phyloP scores from a whole-genome alignment of 2,888 invertebrate species.

The Pandemis corylana region DNA sequence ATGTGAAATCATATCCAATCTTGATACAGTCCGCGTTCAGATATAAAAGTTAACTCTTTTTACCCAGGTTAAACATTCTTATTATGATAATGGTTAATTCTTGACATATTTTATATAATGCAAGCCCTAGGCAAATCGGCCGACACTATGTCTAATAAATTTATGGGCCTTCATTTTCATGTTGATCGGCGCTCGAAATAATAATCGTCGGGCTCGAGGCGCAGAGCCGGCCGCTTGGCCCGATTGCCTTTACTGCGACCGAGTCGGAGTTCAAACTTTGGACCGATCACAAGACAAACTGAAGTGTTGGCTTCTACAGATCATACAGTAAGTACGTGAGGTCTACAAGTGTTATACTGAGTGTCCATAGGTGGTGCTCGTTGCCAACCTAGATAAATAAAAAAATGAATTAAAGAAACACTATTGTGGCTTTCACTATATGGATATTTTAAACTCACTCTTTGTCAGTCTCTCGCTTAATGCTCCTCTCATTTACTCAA shows the following conservation, averaged over 20 bases:
- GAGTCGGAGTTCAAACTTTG: conserved; percentile 37
- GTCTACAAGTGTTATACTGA: no score
- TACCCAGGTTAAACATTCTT: conserved; percentile 70
- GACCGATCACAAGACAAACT: not conserved
- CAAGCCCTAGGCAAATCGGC: conserved; percentile 75
- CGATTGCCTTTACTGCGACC: conserved; percentile 44
- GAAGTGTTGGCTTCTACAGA: not conserved
- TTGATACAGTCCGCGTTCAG: conserved; percentile 59
- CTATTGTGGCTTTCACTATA: no score
- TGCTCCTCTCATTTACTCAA: no score
- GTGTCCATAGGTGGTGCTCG: no score
- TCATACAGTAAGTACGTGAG: no score
- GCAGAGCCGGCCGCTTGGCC: conserved; percentile 64
- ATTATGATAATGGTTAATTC: conserved; percentile 82
- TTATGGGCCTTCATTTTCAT: conserved; percentile 83
- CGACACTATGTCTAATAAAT: conserved; percentile 85
- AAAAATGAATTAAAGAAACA: no score
- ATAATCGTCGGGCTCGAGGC: conserved; percentile 81
- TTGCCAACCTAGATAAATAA: no score
- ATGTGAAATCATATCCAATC: conserved; percentile 47
- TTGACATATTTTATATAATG: conserved; percentile 84
- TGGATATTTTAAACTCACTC: no score
- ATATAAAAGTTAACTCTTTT: conserved; percentile 60
- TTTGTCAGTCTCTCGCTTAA: no score
- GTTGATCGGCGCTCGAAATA: conserved; percentile 83